These are phyloP conservation scores for Ethmia dodecea DNA, from an alignment of 2,888 invertebrate species.

Conservation along the genomic window DNA sequence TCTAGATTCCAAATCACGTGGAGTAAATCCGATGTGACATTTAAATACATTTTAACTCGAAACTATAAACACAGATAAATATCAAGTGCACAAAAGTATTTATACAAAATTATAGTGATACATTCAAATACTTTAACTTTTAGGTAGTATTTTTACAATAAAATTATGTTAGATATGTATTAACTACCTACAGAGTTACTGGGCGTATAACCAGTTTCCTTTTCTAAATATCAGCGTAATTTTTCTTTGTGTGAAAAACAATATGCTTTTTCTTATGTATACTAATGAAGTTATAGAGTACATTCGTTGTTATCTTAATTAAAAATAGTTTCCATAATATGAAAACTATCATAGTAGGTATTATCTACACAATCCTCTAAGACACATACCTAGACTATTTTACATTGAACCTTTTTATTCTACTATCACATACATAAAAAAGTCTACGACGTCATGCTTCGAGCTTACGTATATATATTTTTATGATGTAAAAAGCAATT, in stretches of 20 bases:
- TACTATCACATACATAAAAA: slow-evolving; percentile 15
- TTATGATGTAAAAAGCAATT: slow-evolving; percentile 6
- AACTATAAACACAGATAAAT: slow-evolving; percentile 11
- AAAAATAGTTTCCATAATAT: background rate
- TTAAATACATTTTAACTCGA: slow-evolving; percentile 4
- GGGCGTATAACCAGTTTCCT: slow-evolving; percentile 5
- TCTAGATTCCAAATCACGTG: slow-evolving; percentile 14
- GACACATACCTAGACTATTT: background rate
- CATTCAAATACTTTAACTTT: background rate
- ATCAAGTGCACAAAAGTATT: slow-evolving; percentile 6
- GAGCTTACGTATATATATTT: slow-evolving; percentile 7
- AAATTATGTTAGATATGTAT: slow-evolving; percentile 3
- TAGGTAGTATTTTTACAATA: slow-evolving; percentile 1
- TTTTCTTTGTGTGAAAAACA: background rate
- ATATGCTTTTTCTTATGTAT: background rate
- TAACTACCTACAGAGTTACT: background rate
- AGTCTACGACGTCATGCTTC: slow-evolving; percentile 8
- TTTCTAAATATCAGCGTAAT: background rate
- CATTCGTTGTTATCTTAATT: slow-evolving; percentile 18
- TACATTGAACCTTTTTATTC: background rate
- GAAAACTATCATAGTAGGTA: background rate
- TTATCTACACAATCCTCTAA: slow-evolving; percentile 2
- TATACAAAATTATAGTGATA: slow-evolving; percentile 20
- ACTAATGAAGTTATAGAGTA: too few relatives aligned
- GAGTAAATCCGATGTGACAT: slow-evolving; percentile 16